phyloP scores from a whole-genome alignment of 2,888 invertebrate genomes.

The Syrphus vitripennis region DNA sequence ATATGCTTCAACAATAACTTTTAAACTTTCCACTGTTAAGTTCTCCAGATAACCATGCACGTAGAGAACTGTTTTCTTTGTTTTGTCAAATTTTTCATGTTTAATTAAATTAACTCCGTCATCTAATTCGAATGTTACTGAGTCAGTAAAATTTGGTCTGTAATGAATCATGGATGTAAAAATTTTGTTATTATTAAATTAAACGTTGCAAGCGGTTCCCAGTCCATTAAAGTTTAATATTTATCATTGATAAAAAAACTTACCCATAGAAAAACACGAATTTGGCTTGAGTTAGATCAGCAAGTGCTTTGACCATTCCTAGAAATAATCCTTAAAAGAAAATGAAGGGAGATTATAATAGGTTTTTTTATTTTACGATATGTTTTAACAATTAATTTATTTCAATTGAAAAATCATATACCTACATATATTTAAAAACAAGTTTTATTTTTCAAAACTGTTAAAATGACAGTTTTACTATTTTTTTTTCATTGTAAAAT shows the following conservation, averaged over 20 bases:
- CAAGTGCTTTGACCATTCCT: conserved; percentile 81
- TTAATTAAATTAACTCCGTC: conserved; percentile 75
- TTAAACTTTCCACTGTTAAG: conserved; percentile 83
- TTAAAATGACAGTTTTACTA: too few species aligned
- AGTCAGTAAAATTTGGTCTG: conserved; percentile 77
- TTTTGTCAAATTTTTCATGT: conserved; percentile 78
- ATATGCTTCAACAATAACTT: conserved; percentile 80
- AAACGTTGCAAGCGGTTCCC: too few species aligned
- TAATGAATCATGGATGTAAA: too few species aligned
- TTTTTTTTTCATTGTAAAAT: too few species aligned
- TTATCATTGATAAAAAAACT: neutral
- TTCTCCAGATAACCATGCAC: conserved; percentile 84
- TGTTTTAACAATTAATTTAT: too few species aligned
- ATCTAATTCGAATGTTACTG: conserved; percentile 75
- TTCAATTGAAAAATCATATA: too few species aligned
- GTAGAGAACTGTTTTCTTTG: conserved; percentile 83
- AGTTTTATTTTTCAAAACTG: neutral
- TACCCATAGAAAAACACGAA: conserved; percentile 8
- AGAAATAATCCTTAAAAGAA: conserved; percentile 79
- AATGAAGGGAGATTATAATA: neutral
- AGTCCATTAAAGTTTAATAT: too few species aligned
- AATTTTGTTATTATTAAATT: too few species aligned
- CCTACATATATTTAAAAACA: too few species aligned
- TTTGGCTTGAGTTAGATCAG: conserved; percentile 80
- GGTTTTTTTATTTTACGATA: too few species aligned